Evolutionary conservation across 2,888 invertebrate genomes (phyloP).

Genomic region (Hartigia nigra): DNA sequence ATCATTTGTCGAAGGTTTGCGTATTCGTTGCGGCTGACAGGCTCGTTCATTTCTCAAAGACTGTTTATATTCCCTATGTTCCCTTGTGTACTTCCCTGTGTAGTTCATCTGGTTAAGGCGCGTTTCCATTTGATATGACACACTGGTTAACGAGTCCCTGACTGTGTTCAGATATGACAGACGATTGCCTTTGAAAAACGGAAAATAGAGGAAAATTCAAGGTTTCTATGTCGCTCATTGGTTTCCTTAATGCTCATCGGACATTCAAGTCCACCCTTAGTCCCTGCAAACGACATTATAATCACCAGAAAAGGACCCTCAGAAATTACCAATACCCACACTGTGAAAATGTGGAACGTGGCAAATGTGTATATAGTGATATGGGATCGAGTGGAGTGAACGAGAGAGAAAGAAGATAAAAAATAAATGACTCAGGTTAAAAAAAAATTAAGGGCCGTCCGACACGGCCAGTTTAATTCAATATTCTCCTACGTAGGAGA

Average conservation of each 20-base stretch:
- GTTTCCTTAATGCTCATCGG: neutral
- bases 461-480: constrained; percentile 53
- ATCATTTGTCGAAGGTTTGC: neutral
- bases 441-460: constrained; percentile 3
- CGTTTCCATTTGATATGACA: neutral
- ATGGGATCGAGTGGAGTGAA: neutral
- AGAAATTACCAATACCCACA: constrained; percentile 6
- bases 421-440: neutral
- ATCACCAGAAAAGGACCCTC: constrained; percentile 24
- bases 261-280: neutral
- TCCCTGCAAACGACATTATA: constrained; percentile 39
- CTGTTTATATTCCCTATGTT: neutral
- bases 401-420: neutral
- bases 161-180: neutral
- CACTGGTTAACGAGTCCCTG: neutral
- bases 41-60: neutral
- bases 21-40: neutral
- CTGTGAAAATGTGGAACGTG: neutral
- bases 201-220: neutral
- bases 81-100: neutral
- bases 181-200: neutral
- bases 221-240: neutral
- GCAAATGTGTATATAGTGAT: neutral
- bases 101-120: neutral
- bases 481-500: constrained; percentile 34